phyloP scores from a whole-genome alignment of 2,797 vertebrate species.

The Enteromius viviparus region DNA sequence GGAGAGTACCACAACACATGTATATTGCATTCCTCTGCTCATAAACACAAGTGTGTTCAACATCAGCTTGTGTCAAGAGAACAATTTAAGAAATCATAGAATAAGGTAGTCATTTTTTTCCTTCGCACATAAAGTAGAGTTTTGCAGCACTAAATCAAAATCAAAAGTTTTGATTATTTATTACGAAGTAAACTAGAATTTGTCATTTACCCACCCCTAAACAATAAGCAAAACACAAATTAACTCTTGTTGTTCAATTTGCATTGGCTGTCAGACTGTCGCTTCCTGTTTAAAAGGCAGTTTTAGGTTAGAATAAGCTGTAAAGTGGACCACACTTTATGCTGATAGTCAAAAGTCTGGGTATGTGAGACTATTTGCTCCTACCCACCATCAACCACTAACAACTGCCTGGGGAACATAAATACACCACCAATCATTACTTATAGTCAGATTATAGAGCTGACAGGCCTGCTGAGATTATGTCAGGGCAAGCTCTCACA shows the following conservation, averaged over 20 bases:
- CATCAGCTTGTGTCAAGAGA: no score
- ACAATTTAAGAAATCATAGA: not conserved
- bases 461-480: conserved; percentile 65
- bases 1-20: no score
- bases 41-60: not conserved
- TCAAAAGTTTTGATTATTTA: not conserved
- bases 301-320: conserved; percentile 25
- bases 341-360: conserved; percentile 7
- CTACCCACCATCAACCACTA: conserved; percentile 58
- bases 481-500: conserved; percentile 63
- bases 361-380: conserved; percentile 46
- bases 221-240: not conserved
- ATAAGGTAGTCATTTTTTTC: not conserved
- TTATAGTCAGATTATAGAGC: conserved; percentile 73
- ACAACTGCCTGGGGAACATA: conserved; percentile 71
- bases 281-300: not conserved
- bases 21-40: no score
- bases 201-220: not conserved
- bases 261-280: not conserved
- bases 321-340: conserved; percentile 12
- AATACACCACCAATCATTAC: conserved; percentile 72
- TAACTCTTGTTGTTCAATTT: conserved; percentile 24
- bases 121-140: conserved; percentile 30
- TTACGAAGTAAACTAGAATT: not conserved
- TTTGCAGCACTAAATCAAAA: not conserved